phyloP scores from a whole-genome alignment of 2,113 vertebrate species.

The Origma solitaria region DNA sequence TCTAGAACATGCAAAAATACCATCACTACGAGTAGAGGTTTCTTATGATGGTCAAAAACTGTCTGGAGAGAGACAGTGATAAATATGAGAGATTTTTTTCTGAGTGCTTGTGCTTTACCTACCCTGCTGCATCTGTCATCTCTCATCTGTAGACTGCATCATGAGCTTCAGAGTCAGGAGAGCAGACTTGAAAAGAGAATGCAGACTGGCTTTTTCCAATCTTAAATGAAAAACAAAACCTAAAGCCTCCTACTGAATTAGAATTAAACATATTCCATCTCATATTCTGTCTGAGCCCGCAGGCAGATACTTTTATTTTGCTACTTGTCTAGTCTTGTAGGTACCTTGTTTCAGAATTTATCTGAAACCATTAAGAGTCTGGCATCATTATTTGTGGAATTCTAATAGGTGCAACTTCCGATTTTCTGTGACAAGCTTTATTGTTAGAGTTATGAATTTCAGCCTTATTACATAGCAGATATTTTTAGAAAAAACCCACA shows the following conservation, averaged over 20 bases:
- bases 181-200: conserved; percentile 11
- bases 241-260: not conserved
- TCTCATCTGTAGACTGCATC: not conserved
- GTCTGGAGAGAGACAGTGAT: not conserved
- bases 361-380: not conserved
- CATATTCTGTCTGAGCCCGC: not conserved
- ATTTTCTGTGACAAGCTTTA: not conserved
- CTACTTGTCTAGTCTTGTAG: not conserved
- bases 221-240: not conserved
- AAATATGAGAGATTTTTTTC: not conserved
- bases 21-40: not conserved
- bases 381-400: not conserved
- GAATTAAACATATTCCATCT: not conserved
- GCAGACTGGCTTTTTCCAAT: not conserved
- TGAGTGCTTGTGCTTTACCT: not conserved
- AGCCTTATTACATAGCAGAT: rapidly evolving
- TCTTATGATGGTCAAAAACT: not conserved
- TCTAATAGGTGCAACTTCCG: not conserved
- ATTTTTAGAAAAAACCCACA: rapidly evolving
- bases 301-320: conserved; percentile 19
- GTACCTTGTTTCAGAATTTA: not conserved
- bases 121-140: not conserved
- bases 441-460: not conserved
- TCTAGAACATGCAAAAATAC: not conserved
- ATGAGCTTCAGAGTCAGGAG: not conserved